Evolutionary conservation across 2,113 vertebrate genomes (phyloP).

Genomic region (Genyomyrus donnyi): DNA sequence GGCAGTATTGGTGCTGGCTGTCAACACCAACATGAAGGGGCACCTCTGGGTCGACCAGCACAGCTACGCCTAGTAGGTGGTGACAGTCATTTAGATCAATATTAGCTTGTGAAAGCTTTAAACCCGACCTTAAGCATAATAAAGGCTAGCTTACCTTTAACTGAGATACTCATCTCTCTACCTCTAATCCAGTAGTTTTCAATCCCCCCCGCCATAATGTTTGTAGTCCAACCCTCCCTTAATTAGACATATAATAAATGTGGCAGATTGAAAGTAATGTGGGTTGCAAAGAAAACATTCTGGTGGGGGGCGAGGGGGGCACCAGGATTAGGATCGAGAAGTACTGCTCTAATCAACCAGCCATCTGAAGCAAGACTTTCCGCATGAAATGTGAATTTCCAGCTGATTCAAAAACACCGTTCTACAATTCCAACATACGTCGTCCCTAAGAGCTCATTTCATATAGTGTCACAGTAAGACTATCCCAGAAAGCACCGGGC

Average conservation of each 20-base stretch:
- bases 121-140: neutral
- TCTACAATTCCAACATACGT: neutral
- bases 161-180: neutral
- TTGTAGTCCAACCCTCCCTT: no score
- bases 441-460: neutral
- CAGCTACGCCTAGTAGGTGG: constrained; percentile 63
- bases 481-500: neutral
- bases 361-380: neutral
- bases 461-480: neutral
- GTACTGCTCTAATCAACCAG: neutral
- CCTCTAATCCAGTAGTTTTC: neutral
- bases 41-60: constrained; percentile 60
- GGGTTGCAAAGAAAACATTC: no score
- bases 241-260: no score
- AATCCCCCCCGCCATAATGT: no score
- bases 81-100: neutral
- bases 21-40: constrained; percentile 68
- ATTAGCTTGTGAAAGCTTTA: neutral
- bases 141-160: neutral
- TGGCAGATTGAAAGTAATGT: no score
- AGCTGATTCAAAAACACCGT: neutral
- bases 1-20: constrained; percentile 67
- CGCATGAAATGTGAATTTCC: neutral
- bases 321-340: no score
- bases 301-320: no score